A percentile compares a stretch with the other conserved stretches of the same genome.
Conservation (phyloP, 1,140 invertebrate genomes). For the Eufriesea mexicana region DNA sequence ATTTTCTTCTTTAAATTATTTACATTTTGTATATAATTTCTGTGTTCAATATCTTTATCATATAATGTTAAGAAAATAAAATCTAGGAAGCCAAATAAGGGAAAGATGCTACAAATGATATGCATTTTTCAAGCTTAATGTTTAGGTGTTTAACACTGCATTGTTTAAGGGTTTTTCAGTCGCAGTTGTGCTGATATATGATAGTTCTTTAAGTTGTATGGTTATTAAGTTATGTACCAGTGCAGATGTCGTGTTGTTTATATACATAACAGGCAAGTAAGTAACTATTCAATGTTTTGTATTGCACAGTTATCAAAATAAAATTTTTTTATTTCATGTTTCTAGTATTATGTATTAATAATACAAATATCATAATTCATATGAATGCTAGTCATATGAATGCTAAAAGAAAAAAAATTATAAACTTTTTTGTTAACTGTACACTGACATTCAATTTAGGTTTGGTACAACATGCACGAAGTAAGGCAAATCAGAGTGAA, state of each 20-base stretch:
- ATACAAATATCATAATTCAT: neutral
- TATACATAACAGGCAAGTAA: conserved; percentile 44
- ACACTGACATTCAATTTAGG: conserved; percentile 39
- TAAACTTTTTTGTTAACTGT: conserved; percentile 46
- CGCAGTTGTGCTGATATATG: conserved; percentile 31
- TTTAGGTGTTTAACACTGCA: conserved; percentile 28
- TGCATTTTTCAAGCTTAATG: conserved; percentile 47
- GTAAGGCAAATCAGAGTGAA: conserved; percentile 68
- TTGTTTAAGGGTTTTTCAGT: conserved; percentile 1
- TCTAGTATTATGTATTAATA: neutral
- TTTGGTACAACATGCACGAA: conserved; percentile 52
- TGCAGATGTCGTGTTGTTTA: conserved; percentile 35
- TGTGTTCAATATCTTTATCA: conserved; percentile 24
- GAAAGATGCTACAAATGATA: conserved; percentile 43
- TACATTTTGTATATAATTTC: conserved; percentile 32
- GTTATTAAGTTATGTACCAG: conserved; percentile 21
- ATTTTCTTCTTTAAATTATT: conserved; percentile 59
- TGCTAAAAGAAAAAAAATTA: neutral
- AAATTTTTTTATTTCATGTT: neutral
- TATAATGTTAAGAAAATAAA: conserved; percentile 28
- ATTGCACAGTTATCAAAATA: conserved; percentile 55
- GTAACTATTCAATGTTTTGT: conserved; percentile 30
- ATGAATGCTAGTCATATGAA: neutral
- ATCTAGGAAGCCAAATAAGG: conserved; percentile 50
- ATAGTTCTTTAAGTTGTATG: conserved; percentile 8